Percentiles rank a stretch among this genome's conserved stretches.
These are phyloP conservation scores for Elanoides forficatus DNA, from an alignment of 2,113 vertebrate species.

Conservation along the genomic window DNA sequence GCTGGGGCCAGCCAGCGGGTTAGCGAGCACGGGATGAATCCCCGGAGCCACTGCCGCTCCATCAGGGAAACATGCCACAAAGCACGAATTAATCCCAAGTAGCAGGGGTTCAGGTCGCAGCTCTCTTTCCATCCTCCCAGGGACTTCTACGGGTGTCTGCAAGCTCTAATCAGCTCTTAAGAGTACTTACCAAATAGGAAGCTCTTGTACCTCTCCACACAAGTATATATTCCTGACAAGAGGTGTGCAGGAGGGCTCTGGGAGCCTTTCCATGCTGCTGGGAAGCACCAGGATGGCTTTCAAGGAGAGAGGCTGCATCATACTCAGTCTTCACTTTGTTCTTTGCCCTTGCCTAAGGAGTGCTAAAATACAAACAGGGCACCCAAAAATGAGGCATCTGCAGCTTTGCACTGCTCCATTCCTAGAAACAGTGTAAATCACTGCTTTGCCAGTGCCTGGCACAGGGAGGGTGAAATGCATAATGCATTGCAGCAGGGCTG, in stretches of 20 bases:
- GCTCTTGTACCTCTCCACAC: not conserved
- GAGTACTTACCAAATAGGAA: not conserved
- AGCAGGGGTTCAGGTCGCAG: not conserved
- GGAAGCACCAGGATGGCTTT: not conserved
- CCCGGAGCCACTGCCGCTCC: not conserved
- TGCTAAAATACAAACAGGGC: not conserved
- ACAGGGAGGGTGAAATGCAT: not conserved
- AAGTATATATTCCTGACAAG: not conserved
- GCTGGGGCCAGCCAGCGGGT: not conserved
- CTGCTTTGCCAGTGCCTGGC: not conserved
- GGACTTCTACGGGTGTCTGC: not conserved
- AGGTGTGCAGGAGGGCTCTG: not conserved
- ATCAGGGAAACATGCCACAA: not conserved
- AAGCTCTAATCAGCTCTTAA: not conserved
- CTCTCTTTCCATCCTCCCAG: not conserved
- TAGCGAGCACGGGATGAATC: not conserved
- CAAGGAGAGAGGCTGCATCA: not conserved
- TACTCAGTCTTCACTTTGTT: not conserved
- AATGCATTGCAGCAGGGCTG: not conserved
- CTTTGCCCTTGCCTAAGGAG: not conserved
- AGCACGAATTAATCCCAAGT: not conserved
- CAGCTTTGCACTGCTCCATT: not conserved
- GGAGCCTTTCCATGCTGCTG: not conserved
- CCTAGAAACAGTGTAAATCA: not conserved
- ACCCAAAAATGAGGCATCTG: not conserved